phyloP scores from a whole-genome alignment of 2,113 vertebrate species.

The Notarius quadriscutis region DNA sequence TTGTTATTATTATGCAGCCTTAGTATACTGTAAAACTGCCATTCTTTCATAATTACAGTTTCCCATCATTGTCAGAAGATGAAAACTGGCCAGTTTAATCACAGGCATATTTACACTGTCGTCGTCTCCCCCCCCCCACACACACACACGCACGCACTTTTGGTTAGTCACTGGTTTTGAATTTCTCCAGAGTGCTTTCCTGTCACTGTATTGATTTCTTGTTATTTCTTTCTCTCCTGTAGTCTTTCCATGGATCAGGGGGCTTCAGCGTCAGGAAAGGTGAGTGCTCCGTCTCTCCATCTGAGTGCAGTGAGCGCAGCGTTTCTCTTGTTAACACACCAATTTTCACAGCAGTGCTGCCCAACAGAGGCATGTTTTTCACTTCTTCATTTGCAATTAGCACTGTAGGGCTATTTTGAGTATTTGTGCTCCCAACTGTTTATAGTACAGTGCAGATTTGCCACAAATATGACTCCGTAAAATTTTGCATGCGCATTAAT shows the following conservation, averaged over 20 bases:
- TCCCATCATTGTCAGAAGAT: background rate
- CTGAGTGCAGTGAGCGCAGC: background rate
- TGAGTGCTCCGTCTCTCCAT: slow-evolving; percentile 54
- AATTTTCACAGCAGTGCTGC: background rate
- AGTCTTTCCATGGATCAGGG: slow-evolving; percentile 74
- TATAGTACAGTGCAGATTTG: background rate
- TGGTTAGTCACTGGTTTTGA: background rate
- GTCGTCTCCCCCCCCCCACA: background rate
- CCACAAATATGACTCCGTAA: background rate
- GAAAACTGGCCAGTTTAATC: slow-evolving; percentile 5
- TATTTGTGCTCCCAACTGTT: slow-evolving; percentile 3
- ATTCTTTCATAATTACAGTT: background rate
- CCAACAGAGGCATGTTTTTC: background rate
- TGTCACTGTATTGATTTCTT: slow-evolving; percentile 26
- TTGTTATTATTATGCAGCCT: background rate
- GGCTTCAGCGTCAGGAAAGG: slow-evolving; percentile 74
- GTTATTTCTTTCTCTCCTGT: slow-evolving; percentile 53
- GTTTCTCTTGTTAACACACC: slow-evolving; percentile 18
- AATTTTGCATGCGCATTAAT: background rate
- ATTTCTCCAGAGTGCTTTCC: background rate
- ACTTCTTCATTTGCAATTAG: background rate
- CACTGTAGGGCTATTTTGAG: background rate
- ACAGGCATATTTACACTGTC: background rate
- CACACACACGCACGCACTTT: background rate
- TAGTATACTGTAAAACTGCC: background rate